Conservation (phyloP, 2,113 vertebrate species). For the Myanophis thanlyinensis region DNA sequence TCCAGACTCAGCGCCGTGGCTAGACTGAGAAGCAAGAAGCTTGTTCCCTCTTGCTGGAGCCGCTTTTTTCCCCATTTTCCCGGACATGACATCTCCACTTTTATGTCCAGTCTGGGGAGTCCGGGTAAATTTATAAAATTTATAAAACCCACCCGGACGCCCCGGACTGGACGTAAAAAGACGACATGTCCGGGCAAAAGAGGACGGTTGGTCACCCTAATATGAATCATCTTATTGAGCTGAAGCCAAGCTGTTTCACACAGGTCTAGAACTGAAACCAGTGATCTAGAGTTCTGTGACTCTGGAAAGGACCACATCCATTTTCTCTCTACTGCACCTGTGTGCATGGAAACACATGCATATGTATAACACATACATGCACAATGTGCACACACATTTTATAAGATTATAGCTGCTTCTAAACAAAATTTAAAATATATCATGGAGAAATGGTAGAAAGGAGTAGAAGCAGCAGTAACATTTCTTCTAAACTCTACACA, state of each 20-base stretch:
- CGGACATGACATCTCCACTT: too few species aligned
- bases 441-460: not conserved
- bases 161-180: too few species aligned
- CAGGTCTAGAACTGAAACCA: not conserved
- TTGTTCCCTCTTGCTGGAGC: too few species aligned
- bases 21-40: too few species aligned
- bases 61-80: too few species aligned
- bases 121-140: too few species aligned
- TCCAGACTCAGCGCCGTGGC: too few species aligned
- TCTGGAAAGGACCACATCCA: not conserved
- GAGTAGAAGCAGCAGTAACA: too few species aligned
- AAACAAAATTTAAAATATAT: not conserved
- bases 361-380: not conserved
- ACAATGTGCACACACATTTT: not conserved
- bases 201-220: not conserved
- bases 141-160: too few species aligned
- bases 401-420: not conserved
- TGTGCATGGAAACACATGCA: not conserved
- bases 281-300: not conserved
- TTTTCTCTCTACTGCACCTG: not conserved
- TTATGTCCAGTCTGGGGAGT: too few species aligned
- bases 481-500: not conserved
- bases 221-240: not conserved
- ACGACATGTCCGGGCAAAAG: too few species aligned
- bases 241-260: not conserved